Evolutionary conservation across 2,888 invertebrate genomes (phyloP).

Genomic region (Prenolepis imparis): DNA sequence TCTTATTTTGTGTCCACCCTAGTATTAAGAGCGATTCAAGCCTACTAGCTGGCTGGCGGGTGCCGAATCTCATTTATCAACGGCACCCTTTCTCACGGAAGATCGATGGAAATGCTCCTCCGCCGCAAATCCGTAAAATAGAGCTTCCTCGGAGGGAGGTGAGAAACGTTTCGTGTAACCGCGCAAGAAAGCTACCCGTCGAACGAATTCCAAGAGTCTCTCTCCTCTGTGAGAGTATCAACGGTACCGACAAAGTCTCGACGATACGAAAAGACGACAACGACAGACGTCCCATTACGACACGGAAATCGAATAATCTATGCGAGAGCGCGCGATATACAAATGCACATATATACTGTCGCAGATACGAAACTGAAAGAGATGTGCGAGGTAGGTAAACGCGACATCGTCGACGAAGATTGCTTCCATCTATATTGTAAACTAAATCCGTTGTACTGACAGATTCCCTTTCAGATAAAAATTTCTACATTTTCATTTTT

Average conservation of each 20-base stretch:
- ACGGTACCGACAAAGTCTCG: not conserved
- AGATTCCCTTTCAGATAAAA: not conserved
- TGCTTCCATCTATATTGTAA: not conserved
- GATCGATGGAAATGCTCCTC: conserved; percentile 61
- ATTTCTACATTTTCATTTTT: not conserved
- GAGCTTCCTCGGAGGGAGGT: not conserved
- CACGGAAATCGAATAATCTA: not conserved
- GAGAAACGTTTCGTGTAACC: conserved; percentile 1
- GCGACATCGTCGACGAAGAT: not conserved
- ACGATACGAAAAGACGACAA: not conserved
- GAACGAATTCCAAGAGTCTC: conserved; percentile 9
- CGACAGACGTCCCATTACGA: not conserved
- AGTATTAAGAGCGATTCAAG: conserved; percentile 27
- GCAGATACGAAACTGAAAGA: not conserved
- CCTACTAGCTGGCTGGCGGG: conserved; percentile 22
- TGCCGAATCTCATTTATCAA: conserved; percentile 67
- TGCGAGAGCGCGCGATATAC: not conserved
- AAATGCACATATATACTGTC: not conserved
- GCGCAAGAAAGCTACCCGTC: not conserved
- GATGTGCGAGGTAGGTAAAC: not conserved
- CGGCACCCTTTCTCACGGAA: conserved; percentile 29
- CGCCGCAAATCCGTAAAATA: conserved; percentile 48
- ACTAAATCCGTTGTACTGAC: not conserved
- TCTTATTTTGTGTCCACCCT: not conserved
- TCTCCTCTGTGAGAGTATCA: not conserved